These are phyloP conservation scores for Nesoenas mayeri DNA, from an alignment of 2,113 vertebrate species.

Conservation along the genomic window DNA sequence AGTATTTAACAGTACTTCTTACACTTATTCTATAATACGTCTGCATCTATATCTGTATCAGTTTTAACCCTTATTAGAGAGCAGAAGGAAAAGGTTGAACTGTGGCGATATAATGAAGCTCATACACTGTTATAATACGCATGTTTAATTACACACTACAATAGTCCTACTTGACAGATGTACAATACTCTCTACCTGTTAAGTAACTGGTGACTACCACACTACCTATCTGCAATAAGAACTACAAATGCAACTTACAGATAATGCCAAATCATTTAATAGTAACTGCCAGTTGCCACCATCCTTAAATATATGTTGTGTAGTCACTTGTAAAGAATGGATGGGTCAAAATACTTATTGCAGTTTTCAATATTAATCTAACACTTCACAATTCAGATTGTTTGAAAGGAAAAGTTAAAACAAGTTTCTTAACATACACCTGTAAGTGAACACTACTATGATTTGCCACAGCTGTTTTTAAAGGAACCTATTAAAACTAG, in stretches of 20 bases:
- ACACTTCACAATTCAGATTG: not conserved
- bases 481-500: not conserved
- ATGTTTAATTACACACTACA: not conserved
- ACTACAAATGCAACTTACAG: not conserved
- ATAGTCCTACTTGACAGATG: not conserved
- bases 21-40: not conserved
- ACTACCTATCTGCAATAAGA: not conserved
- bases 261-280: not conserved
- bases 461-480: not conserved
- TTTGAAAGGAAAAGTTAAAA: not conserved
- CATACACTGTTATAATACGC: not conserved
- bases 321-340: not conserved
- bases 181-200: no score
- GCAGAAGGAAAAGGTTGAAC: not conserved
- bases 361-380: not conserved
- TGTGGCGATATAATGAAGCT: not conserved
- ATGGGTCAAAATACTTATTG: not conserved
- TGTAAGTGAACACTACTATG: not conserved
- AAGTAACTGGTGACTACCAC: not conserved
- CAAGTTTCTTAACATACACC: not conserved
- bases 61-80: not conserved
- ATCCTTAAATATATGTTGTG: not conserved
- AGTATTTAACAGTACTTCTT: not conserved
- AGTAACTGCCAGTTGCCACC: not conserved
- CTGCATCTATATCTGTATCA: not conserved